Evolutionary conservation across 2,113 vertebrate species (phyloP).

Genomic region (Gambusia affinis): DNA sequence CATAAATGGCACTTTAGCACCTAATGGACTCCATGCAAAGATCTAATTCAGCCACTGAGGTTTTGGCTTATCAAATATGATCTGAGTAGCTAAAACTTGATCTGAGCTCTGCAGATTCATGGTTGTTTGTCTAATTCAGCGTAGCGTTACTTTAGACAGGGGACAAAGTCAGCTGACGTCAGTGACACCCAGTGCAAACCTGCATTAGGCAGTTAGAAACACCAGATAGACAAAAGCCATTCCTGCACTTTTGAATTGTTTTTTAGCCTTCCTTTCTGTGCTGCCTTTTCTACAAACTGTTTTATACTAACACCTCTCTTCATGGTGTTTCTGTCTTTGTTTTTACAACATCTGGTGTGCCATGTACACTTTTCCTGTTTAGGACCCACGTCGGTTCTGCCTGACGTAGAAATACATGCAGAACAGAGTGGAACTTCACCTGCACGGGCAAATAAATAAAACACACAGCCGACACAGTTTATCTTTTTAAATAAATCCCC

Average conservation of each 20-base stretch:
- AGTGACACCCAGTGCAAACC: neutral
- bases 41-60: neutral
- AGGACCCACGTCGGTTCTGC: neutral
- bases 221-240: neutral
- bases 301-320: neutral
- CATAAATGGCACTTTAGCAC: constrained; percentile 6
- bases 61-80: neutral
- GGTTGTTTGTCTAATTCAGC: neutral
- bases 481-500: neutral
- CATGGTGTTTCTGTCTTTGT: neutral
- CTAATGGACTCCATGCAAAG: constrained; percentile 6
- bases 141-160: neutral
- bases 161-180: neutral
- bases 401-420: neutral
- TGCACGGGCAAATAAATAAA: neutral
- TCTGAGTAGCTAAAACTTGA: neutral
- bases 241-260: neutral
- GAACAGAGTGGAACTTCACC: neutral
- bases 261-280: neutral
- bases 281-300: neutral
- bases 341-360: neutral
- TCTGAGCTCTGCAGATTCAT: neutral
- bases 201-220: neutral
- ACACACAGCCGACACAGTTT: neutral
- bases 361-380: neutral